Conservation (phyloP, 2,113 vertebrate genomes). For the Campylorhamphus procurvoides region DNA sequence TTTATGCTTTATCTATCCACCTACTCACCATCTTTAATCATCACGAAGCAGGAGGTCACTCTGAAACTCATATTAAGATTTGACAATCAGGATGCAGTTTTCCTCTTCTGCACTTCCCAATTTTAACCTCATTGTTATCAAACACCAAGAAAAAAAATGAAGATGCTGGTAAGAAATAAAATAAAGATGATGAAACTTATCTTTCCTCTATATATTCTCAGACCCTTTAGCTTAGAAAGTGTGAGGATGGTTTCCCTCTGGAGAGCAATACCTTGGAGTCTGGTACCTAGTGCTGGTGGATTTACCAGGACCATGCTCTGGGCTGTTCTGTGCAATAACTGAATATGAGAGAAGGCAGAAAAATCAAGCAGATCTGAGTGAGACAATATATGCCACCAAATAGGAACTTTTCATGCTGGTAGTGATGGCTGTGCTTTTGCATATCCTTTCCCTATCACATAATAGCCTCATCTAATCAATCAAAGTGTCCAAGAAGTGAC, state of each 20-base stretch:
- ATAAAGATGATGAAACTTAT: neutral
- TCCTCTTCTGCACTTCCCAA: neutral
- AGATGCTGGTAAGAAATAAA: neutral
- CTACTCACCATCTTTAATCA: neutral
- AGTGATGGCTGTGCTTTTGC: neutral
- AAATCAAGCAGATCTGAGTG: neutral
- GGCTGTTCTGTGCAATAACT: neutral
- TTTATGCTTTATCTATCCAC: neutral
- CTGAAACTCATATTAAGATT: neutral
- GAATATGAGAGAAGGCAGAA: neutral
- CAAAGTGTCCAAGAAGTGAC: neutral
- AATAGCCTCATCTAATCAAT: slow-evolving; percentile 10
- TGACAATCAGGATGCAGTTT: neutral
- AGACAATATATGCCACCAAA: neutral
- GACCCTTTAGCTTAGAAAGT: neutral
- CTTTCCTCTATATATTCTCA: neutral
- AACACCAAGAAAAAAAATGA: neutral
- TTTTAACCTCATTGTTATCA: neutral
- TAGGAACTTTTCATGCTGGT: neutral
- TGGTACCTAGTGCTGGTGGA: neutral
- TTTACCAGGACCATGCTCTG: neutral
- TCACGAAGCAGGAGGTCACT: neutral
- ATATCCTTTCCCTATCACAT: neutral
- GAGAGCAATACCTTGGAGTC: neutral
- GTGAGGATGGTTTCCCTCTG: neutral